Percentiles rank a stretch among this genome's conserved stretches.
Evolutionary conservation across 2,888 invertebrate species (phyloP).

Genomic region (Graphium colonna): DNA sequence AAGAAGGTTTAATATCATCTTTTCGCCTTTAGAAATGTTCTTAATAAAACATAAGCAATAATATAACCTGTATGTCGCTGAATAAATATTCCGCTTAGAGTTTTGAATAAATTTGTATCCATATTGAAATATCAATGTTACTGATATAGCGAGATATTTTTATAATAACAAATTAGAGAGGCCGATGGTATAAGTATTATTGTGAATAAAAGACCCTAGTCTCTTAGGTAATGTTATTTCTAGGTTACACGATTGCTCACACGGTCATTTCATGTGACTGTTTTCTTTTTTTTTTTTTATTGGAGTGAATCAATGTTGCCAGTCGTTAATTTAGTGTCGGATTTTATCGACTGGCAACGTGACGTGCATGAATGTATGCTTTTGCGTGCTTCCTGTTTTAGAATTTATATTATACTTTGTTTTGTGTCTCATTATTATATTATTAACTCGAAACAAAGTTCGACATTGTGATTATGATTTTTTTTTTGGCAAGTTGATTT

Average conservation of each 20-base stretch:
- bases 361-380: slow-evolving; percentile 21
- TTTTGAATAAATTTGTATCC: slow-evolving; percentile 23
- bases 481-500: too few species aligned
- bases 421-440: slow-evolving; percentile 14
- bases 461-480: not conserved
- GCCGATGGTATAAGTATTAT: slow-evolving; percentile 53
- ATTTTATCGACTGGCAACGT: slow-evolving; percentile 29
- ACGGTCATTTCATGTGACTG: slow-evolving; percentile 43
- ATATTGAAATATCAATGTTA: slow-evolving; percentile 46
- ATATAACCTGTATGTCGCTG: not conserved
- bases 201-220: slow-evolving; percentile 64
- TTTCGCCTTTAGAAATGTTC: not conserved
- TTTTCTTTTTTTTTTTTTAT: slow-evolving; percentile 27
- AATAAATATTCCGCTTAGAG: not conserved
- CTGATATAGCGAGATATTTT: slow-evolving; percentile 48
- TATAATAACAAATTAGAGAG: slow-evolving; percentile 44
- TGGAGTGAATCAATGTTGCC: slow-evolving; percentile 30
- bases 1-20: too few species aligned
- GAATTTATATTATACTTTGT: slow-evolving; percentile 29
- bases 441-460: not conserved
- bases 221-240: slow-evolving; percentile 61
- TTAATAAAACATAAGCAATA: not conserved
- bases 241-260: slow-evolving; percentile 63
- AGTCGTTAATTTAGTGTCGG: slow-evolving; percentile 19
- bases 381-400: slow-evolving; percentile 41